Base-by-base conservation (phyloP, 2,113 vertebrate species). In the Protobothrops mucrosquamatus region DNA sequence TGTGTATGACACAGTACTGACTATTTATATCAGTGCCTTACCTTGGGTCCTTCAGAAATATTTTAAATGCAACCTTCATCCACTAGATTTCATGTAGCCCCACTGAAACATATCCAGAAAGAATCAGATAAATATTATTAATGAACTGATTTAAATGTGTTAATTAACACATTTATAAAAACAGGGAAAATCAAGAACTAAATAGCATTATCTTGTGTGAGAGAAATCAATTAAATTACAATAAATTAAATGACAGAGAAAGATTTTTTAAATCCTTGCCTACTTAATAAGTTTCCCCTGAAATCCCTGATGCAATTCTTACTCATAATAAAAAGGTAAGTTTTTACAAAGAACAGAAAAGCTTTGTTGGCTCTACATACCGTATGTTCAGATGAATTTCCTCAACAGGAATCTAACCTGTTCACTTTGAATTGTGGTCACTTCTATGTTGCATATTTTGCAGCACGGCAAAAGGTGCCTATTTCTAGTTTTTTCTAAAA, bases 391-490 rank as follows among this genome's bases (percentile, higher is more conserved):
- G 87, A 69, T 69, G n/a, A 90, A 0, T 0, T 89, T 95, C 94
- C 5, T 23, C 85, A 74, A 9, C 43, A 92, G 15, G 51, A 54
- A 90, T 23, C 91, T 54, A 46, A 94, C 93, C 81, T 92, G 90
- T 91, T 93, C 90, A 94, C 92, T 94, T 91, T 81, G 0, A 89
- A 89, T 64, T 69, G 22, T 87, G 51, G 10, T 91, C 0, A 0
- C 23, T 24, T 92, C 93, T 94, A 57, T 93, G 95, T 87, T 93
- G 92, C 89, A 95, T 94, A 95, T 94, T 96, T 94, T 94, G 20
- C 2, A 93, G 57, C 10, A 52, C 1, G 91, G 64, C 8, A 55
- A 93, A 94, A 86, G 34, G 87, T 91, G 94, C 89, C 55, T 93
- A 20, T 34, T 94, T 85, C 55, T 48, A 39, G 15, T n/a, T 3